These are phyloP conservation scores for Falco biarmicus DNA, from an alignment of 2,797 vertebrate species.

Conservation along the genomic window DNA sequence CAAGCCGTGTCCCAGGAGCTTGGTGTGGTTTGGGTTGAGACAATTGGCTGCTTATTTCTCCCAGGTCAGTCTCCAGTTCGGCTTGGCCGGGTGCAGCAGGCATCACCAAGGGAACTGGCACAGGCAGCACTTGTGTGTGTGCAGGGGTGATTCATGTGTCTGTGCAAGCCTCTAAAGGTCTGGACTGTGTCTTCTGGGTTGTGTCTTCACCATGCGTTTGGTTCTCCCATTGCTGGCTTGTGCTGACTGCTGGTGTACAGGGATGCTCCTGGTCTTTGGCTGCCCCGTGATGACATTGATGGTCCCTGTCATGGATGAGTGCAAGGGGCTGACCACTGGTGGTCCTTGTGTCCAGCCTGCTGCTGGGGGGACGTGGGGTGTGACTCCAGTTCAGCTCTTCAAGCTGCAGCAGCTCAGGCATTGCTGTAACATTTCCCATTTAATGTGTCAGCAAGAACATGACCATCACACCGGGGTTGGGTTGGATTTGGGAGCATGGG, in stretches of 20 bases:
- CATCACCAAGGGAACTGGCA: constrained; percentile 21
- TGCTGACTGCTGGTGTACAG: accelerated
- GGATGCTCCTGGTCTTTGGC: accelerated
- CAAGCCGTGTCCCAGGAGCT: not conserved
- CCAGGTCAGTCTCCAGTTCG: not conserved
- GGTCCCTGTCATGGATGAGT: accelerated
- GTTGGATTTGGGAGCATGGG: not conserved
- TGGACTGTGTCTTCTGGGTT: not conserved
- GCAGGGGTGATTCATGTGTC: not conserved
- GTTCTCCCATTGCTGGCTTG: not conserved
- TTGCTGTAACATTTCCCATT: not conserved
- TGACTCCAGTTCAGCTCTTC: not conserved
- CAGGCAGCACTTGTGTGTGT: not conserved
- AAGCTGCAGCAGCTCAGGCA: not conserved
- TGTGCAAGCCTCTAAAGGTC: not conserved
- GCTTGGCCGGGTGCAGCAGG: not conserved
- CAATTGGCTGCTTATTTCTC: constrained; percentile 20
- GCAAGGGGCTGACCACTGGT: not conserved
- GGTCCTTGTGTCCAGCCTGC: not conserved
- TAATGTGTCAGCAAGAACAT: not conserved
- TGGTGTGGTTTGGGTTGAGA: not conserved
- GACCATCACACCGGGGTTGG: accelerated
- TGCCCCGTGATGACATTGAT: accelerated
- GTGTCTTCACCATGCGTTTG: not conserved
- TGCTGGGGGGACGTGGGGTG: accelerated